Conservation (phyloP, 2,797 vertebrate species). For the Salmo trutta region DNA sequence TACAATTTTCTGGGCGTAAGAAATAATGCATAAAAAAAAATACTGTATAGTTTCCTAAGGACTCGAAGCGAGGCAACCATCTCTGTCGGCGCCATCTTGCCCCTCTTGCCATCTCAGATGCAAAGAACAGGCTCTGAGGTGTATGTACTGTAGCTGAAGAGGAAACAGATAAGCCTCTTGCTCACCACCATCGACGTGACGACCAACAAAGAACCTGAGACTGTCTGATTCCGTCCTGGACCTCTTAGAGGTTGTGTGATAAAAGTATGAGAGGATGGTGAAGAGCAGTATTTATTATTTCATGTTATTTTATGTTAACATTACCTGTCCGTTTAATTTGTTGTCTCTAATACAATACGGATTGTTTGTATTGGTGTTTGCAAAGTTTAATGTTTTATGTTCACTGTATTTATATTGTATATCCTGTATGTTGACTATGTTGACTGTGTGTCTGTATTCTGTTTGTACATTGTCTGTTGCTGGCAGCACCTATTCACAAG, state of each 20-base stretch:
- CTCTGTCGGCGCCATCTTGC: no score
- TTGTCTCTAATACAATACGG: neutral
- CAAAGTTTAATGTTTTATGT: no score
- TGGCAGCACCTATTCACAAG: no score
- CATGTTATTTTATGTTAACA: neutral
- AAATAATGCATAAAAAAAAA: no score
- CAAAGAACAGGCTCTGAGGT: constrained; percentile 34
- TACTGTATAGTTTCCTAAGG: no score
- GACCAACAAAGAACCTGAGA: constrained; percentile 41
- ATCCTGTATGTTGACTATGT: no score
- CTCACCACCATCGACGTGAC: constrained; percentile 36
- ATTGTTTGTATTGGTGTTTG: no score
- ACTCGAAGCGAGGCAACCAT: no score
- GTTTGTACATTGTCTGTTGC: no score
- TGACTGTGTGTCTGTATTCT: no score
- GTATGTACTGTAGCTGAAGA: constrained; percentile 13
- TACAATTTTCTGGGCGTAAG: no score
- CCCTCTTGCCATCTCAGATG: constrained; percentile 43
- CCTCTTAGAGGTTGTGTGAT: neutral
- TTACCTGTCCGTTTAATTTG: neutral
- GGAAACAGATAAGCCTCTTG: constrained; percentile 45
- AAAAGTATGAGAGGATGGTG: neutral
- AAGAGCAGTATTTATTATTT: neutral
- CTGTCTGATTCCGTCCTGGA: constrained; percentile 34
- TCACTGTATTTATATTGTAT: no score